Evolutionary conservation across 2,888 invertebrate genomes (phyloP), one percentile per base, ranked within the genome.

Genomic region (Nineta flava): DNA sequence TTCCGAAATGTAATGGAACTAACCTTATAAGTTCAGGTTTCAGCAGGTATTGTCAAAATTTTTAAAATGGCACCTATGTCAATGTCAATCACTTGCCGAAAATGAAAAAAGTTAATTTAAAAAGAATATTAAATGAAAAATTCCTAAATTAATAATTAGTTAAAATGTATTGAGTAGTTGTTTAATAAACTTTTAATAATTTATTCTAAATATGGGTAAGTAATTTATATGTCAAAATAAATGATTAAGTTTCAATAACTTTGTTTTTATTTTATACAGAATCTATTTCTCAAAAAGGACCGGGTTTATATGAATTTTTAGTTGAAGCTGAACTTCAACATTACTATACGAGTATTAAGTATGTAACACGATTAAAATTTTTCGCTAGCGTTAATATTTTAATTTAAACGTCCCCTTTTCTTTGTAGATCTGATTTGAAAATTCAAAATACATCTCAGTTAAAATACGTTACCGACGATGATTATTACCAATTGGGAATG

Each of bases 301-400:
- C 79, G 45, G 83, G 83, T 55, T 73, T 87, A 55, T 85, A 85
- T 65, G 93, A 92, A 67, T 95, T 95, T 69, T 79, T 96, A 56
- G 81, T 87, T 63, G 93, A 94, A 72, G 92, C 94, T 43, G 94
- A 95, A 66, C 76, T 96, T 48, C 86, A 87, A 60, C 94, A 95
- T 64, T 96, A 96, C 72, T 90, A 87, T 63, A 80, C 78, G 63
- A 73, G 76, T 60, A 79, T 81, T 62, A 79, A 79, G 82, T 81
- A 71, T 73, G 71, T 66, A 43, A 49, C 5, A 10, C 17, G 9
- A 38, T 42, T 31, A 17, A 13, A 10, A 12, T 41, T 16, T 48
- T 42, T 42, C 5, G 12, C 13, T 15, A 26, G 17, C 9, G 12
- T 47, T 9, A 7, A 16, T 17, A 47, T 35, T 47, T 10, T 44